Percentiles rank a stretch among this genome's conserved stretches.
Evolutionary conservation across 2,888 invertebrate species (phyloP).

Genomic region (Drosophila ustulata): DNA sequence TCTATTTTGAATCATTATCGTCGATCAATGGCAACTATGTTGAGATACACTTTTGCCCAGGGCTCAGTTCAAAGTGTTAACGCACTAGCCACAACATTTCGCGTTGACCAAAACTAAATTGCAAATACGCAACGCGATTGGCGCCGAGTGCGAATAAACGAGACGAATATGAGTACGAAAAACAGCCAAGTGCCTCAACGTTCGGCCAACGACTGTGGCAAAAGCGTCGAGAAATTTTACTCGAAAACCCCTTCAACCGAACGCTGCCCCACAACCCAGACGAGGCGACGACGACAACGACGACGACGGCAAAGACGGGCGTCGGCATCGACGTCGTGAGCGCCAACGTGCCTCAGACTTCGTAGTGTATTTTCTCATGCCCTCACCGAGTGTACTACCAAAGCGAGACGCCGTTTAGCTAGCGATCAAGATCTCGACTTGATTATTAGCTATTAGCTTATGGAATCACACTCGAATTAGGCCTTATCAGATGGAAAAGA

Average conservation of each 20-base stretch:
- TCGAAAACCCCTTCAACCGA: constrained; percentile 24
- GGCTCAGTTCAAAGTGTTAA: constrained; percentile 34
- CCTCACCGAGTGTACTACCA: neutral
- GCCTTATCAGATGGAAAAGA: neutral
- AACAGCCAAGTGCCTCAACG: constrained; percentile 65
- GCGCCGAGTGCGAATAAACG: constrained; percentile 1
- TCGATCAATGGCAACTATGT: constrained; percentile 32
- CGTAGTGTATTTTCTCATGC: constrained; percentile 26
- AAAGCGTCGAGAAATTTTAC: constrained; percentile 61
- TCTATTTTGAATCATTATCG: constrained; percentile 1
- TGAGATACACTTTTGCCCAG: constrained; percentile 43
- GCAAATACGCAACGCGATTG: constrained; percentile 6
- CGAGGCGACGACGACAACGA: constrained; percentile 38
- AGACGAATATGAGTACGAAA: neutral
- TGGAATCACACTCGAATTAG: neutral
- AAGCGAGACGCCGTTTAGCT: neutral
- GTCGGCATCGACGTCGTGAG: constrained; percentile 2
- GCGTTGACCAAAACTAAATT: constrained; percentile 21
- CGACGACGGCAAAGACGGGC: constrained; percentile 14
- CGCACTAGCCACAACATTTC: constrained; percentile 41
- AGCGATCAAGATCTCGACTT: neutral
- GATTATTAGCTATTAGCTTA: neutral
- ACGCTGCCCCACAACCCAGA: constrained; percentile 24
- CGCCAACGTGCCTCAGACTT: constrained; percentile 28
- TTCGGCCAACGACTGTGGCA: constrained; percentile 61